Base-by-base conservation (phyloP, 2,888 invertebrate species). In the Pachycephus smyrnensis region DNA sequence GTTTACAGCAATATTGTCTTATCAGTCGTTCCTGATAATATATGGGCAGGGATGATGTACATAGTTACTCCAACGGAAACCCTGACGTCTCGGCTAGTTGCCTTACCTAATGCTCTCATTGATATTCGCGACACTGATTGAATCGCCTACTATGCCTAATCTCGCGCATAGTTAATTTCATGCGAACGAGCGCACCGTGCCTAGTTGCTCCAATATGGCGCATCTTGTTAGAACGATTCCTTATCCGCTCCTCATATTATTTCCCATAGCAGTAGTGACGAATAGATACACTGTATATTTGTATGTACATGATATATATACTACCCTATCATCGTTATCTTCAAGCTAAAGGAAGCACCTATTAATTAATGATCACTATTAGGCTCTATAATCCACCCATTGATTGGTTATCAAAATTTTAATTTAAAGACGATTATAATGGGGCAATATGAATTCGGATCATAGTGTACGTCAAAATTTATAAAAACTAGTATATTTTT, bases 101-200 rank as follows among this genome's bases (percentile, higher is more conserved):
- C 79, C 80, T 84, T 80, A 81, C 82, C 81, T 88, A 88, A 88
- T 89, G 75, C 74, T 82, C 85, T 85, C 87, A 85, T 88, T 88
- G 85, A 87, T 83, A 88, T 86, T 85, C 84, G 76, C 82, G 75
- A 73, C 80, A 83, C 81, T 80, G 84, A 88, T 87, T 82, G 85
- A 84, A 83, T 85, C 85, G 84, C 77, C 81, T 80, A 83, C 76
- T 82, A 80, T 82, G 75, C 75, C 78, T 84, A 86, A 86, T 85
- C 82, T 84, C 68, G 80, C 76, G 80, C 80, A 76, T 76, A 81
- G 74, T 30, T 74, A 74, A 74, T 74, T 74, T 36, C 36, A 33
- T 33, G 36, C 31, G 12, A 71, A 71, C 32, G 71, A 32, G 71
- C 71, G 31, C 31, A 31, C 32, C 71, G 33, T 33, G 71, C 32